Conservation (phyloP, 1,140 invertebrate species). For the Diorhabda sublineata region DNA sequence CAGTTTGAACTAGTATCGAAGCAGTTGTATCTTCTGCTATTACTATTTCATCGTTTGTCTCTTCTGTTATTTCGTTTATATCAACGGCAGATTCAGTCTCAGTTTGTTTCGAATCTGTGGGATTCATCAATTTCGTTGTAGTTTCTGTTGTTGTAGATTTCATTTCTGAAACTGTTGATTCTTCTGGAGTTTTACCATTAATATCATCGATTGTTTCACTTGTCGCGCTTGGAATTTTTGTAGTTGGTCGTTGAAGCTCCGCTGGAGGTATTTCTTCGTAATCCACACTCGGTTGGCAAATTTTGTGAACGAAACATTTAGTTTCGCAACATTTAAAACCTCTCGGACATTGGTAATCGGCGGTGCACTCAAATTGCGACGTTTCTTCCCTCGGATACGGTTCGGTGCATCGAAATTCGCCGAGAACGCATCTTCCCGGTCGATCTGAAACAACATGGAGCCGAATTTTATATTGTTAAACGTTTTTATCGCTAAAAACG, state of each 20-base stretch:
- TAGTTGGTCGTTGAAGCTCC: too few species aligned
- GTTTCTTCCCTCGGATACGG: not conserved
- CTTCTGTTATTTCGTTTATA: not conserved
- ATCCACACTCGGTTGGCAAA: conserved; percentile 6
- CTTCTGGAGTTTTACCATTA: not conserved
- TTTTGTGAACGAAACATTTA: conserved; percentile 8
- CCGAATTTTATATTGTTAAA: too few species aligned
- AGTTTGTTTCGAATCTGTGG: not conserved
- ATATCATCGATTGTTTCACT: not conserved
- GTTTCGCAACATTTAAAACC: conserved; percentile 9
- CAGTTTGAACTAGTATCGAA: not conserved
- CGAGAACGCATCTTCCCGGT: conserved; percentile 6
- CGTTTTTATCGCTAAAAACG: too few species aligned
- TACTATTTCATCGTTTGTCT: not conserved
- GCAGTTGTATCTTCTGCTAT: not conserved
- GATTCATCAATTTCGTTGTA: not conserved
- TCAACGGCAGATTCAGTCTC: not conserved
- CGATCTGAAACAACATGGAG: not conserved
- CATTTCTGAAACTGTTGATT: not conserved
- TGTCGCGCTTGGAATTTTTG: too few species aligned
- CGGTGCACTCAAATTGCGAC: not conserved
- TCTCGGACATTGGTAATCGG: conserved; percentile 11
- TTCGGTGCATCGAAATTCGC: not conserved
- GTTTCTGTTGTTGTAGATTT: not conserved
- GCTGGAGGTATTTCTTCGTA: not conserved